phyloP scores from a whole-genome alignment of 2,113 vertebrate species.

The Diadophis punctatus region DNA sequence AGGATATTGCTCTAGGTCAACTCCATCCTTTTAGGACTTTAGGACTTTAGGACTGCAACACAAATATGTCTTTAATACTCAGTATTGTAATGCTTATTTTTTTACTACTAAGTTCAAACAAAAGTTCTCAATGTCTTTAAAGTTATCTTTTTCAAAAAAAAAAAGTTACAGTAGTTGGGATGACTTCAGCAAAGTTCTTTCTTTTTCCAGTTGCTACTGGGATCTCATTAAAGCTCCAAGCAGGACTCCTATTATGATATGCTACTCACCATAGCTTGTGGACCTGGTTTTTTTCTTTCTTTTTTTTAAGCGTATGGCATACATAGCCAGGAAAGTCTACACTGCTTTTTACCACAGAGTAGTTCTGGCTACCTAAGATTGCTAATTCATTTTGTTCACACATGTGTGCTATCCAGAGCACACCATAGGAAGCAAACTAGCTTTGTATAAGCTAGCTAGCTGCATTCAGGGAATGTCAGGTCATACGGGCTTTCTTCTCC shows the following conservation, averaged over 20 bases:
- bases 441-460: not conserved
- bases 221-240: not conserved
- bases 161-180: not conserved
- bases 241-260: not conserved
- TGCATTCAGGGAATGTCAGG: not conserved
- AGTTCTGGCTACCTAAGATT: not conserved
- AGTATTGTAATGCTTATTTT: not conserved
- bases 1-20: not conserved
- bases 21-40: not conserved
- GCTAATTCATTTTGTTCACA: not conserved
- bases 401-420: not conserved
- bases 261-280: not conserved
- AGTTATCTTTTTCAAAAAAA: not conserved
- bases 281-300: not conserved
- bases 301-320: not conserved
- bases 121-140: not conserved
- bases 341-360: not conserved
- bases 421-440: not conserved
- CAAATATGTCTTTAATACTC: not conserved
- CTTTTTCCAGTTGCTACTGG: not conserved
- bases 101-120: not conserved
- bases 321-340: not conserved
- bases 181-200: not conserved
- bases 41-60: not conserved
- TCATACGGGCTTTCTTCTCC: not conserved